phyloP scores from a whole-genome alignment of 2,113 vertebrate genomes.

The Gymnobelideus leadbeateri region DNA sequence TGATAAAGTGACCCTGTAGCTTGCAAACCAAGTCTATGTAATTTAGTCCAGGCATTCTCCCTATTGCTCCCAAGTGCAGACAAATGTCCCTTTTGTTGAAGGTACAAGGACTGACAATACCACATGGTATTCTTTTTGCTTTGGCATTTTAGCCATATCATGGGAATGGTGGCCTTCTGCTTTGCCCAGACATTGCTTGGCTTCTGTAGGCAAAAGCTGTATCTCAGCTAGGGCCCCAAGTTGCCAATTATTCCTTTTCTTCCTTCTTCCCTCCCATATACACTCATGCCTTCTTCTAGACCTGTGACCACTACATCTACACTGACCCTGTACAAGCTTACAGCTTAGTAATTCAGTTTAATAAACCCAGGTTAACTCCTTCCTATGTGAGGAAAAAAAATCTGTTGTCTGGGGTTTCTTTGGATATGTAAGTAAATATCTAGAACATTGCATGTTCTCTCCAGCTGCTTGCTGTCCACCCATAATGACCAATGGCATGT shows the following conservation, averaged over 20 bases:
- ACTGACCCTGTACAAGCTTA: neutral
- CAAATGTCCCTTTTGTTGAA: neutral
- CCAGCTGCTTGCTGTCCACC: neutral
- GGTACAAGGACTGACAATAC: fast-evolving
- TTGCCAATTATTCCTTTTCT: neutral
- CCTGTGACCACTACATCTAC: neutral
- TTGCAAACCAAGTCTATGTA: neutral
- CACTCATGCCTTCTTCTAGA: neutral
- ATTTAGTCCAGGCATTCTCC: neutral
- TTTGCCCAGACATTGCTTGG: neutral
- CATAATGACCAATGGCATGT: neutral
- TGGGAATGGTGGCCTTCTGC: neutral
- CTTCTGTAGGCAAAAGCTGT: neutral
- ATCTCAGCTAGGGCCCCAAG: neutral
- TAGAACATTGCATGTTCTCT: neutral
- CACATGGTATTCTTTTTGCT: neutral
- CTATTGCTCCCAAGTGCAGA: neutral
- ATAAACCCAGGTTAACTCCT: neutral
- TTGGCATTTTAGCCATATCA: neutral
- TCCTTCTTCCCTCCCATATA: neutral
- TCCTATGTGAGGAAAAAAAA: neutral
- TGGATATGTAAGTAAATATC: neutral
- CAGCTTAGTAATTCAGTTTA: neutral
- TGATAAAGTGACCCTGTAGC: neutral
- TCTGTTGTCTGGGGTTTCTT: neutral